Percentiles rank a stretch among this genome's conserved stretches.
Evolutionary conservation across 2,797 vertebrate genomes (phyloP).

Genomic region (Onychomys arenicola): DNA sequence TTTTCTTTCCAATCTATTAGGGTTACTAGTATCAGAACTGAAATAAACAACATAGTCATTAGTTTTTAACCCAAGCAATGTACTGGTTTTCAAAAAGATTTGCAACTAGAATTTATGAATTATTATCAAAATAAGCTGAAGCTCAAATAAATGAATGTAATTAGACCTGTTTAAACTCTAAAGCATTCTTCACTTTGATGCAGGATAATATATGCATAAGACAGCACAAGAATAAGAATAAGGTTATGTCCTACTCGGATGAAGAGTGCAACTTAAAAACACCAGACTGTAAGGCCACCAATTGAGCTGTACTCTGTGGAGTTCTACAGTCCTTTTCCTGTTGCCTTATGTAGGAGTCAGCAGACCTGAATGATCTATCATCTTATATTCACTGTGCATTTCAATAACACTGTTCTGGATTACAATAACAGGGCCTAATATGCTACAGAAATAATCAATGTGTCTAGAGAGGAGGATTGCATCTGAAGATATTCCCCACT

Average conservation of each 20-base stretch:
- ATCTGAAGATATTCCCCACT: constrained; percentile 9
- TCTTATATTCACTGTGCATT: constrained; percentile 23
- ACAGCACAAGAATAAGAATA: constrained; percentile 23
- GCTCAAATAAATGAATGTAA: constrained; percentile 52
- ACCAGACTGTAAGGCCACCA: constrained; percentile 39
- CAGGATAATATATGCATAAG: constrained; percentile 13
- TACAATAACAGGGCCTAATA: constrained; percentile 56
- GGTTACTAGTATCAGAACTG: constrained; percentile 10
- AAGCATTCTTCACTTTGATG: constrained; percentile 48
- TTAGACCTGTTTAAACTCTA: constrained; percentile 36
- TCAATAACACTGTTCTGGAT: constrained; percentile 34
- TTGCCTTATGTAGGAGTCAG: constrained; percentile 21
- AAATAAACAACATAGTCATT: constrained; percentile 48
- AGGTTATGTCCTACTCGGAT: not conserved
- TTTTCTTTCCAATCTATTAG: constrained; percentile 7
- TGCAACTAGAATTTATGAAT: constrained; percentile 56
- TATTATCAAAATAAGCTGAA: constrained; percentile 57
- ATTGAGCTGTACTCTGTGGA: constrained; percentile 20
- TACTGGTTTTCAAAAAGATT: not conserved
- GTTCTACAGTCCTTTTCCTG: not conserved
- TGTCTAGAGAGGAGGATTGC: not conserved
- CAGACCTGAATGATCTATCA: constrained; percentile 51
- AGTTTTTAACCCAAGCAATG: constrained; percentile 39
- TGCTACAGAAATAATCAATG: constrained; percentile 43
- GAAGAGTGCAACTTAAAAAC: constrained; percentile 6